Conservation (phyloP, 2,888 invertebrate species). For the Synanthedon andrenaeformis region DNA sequence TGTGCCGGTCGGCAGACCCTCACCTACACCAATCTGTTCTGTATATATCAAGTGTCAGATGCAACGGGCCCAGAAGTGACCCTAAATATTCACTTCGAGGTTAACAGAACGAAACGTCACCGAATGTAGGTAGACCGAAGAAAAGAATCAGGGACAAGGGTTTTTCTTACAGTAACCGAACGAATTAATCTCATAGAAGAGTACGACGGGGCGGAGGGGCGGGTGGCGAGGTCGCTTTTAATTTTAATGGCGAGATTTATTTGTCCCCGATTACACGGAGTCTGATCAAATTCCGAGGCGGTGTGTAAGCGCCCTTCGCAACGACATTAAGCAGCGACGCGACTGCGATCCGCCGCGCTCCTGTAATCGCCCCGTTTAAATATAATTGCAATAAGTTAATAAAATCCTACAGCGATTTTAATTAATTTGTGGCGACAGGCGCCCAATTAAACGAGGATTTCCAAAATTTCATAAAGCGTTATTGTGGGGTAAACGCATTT, state of each 20-base stretch:
- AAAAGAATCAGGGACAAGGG: too few relatives aligned
- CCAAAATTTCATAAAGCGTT: constrained; percentile 41
- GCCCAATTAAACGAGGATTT: constrained; percentile 53
- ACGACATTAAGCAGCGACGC: constrained; percentile 31
- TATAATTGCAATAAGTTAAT: constrained; percentile 65
- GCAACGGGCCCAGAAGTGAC: constrained; percentile 14
- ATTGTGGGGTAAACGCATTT: constrained; percentile 29
- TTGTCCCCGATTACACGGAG: constrained; percentile 50
- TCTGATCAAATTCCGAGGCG: constrained; percentile 51
- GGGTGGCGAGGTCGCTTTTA: constrained; percentile 39
- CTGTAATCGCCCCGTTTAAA: constrained; percentile 52
- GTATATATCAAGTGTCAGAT: constrained; percentile 34
- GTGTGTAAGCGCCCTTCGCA: constrained; percentile 28
- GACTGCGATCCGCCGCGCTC: constrained; percentile 24
- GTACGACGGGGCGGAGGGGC: constrained; percentile 40
- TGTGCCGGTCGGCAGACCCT: constrained; percentile 35
- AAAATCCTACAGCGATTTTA: constrained; percentile 53
- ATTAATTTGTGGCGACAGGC: constrained; percentile 57
- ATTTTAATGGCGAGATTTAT: constrained; percentile 62
- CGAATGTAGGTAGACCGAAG: background rate
- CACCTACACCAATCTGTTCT: constrained; percentile 39
- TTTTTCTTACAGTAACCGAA: too few relatives aligned
- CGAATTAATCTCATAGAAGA: constrained; percentile 49
- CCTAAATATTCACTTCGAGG: background rate
- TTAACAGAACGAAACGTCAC: background rate